Evolutionary conservation across 1,140 invertebrate species (phyloP).

Genomic region (Pissodes strobi): DNA sequence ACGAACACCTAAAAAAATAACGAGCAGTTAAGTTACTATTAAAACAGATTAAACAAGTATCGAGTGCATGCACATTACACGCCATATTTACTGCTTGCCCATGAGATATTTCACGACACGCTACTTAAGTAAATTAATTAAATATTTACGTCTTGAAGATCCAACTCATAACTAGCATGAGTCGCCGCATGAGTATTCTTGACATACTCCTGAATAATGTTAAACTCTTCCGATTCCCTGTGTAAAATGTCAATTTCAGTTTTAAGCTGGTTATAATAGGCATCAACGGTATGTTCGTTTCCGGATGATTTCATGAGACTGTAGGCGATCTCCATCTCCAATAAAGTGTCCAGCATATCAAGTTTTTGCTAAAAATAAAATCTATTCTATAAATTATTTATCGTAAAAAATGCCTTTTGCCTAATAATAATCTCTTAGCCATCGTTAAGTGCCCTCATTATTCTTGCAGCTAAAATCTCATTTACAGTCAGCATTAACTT

Average conservation of each 20-base stretch:
- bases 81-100: too few species aligned
- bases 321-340: conserved; percentile 96
- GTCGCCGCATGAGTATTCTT: conserved; percentile 88
- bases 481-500: too few species aligned
- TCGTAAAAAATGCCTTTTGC: too few species aligned
- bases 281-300: conserved; percentile 74
- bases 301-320: conserved; percentile 73
- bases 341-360: conserved; percentile 88
- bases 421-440: too few species aligned
- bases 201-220: conserved; percentile 76
- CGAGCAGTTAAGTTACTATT: too few species aligned
- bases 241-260: conserved; percentile 78
- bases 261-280: conserved; percentile 89
- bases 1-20: conserved; percentile 28
- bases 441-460: too few species aligned
- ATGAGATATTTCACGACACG: too few species aligned
- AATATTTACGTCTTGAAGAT: conserved; percentile 67
- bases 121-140: too few species aligned
- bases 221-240: conserved; percentile 74
- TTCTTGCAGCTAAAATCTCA: too few species aligned
- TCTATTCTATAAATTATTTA: too few species aligned
- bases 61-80: too few species aligned
- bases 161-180: conserved; percentile 76
- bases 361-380: conserved; percentile 68
- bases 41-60: too few species aligned